Base-by-base conservation (phyloP, 2,888 invertebrate genomes). In the Nomada fucata region DNA sequence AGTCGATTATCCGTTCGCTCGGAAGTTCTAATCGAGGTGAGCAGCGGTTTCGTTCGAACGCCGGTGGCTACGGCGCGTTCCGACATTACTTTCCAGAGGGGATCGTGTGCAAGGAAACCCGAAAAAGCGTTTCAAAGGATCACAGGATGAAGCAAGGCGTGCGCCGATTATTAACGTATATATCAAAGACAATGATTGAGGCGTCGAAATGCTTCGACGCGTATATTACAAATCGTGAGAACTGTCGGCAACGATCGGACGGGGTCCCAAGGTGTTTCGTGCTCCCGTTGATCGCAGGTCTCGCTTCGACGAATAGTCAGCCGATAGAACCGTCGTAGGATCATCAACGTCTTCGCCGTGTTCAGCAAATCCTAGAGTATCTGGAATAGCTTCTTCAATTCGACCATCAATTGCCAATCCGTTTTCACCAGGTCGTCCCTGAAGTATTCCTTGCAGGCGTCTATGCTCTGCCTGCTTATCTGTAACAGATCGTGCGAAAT, bases 371-470 rank as follows among this genome's bases (percentile, higher is more conserved):
- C 84, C 90, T 97, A 99, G 93, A 99, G 95, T 94, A 99, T 99
- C 94, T 98, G 96, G 95, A 99, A 99, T 91, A 97, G 95, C 94
- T 99, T 99, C 95, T 99, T 99, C 92, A 99, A 95, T 94, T 99
- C 99, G 79, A 99, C 97, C 97, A 99, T 98, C 84, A 99, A 95
- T 93, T 98, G 97, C 99, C 99, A 99, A 94, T 99, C 99, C 87
- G 97, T 96, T 95, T 99, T 99, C 92, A 97, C 95, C 91, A 99
- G 96, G 94, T 99, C 99, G 90, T 99, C 99, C 85, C 99, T 96
- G 96, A 99, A 99, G 95, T 99, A 98, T 91, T 99, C 98, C 94
- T 99, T 99, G 95, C 99, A 99, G 11, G 98, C 99, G 94, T 99
- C 99, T 93, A 99, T 99, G 85, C 99, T 99, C 93, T 99, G 98